Base-by-base conservation (phyloP, 1,140 invertebrate genomes). In the Cydia pomonella region DNA sequence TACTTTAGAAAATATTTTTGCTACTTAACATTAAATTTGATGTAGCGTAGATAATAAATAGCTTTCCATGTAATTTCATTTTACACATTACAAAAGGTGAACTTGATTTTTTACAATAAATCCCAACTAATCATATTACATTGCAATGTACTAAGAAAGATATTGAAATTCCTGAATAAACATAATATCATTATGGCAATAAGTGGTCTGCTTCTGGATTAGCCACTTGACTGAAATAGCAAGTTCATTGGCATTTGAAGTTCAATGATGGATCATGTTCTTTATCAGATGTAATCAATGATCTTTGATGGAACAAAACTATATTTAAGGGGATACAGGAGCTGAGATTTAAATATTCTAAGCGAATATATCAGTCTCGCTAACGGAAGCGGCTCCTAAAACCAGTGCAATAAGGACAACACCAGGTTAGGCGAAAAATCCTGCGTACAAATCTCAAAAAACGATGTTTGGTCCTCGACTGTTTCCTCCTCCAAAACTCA, bases 221-320 rank as follows among this genome's bases (percentile, higher is more conserved):
- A 66, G 16, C 63, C 63, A 66, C 27, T 66, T 66, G 63, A 66
- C 25, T 66, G 63, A 66, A 66, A 66, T 66, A 66, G 27, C 7
- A 10, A n/a, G 63, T 66, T 66, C 63, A 33, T 29, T 66, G 63
- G 63, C 63, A 66, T 25, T 63, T 50, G 16, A 50, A 50, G 47
- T 50, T 50, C 47, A 18, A 50, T 50, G 47, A 16, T 50, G 47
- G 47, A 50, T 18, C n/a, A 50, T 50, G 47, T 50, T 50, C 47
- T 18, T 50, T 50, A 5, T n/a, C 47, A 50, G 47, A 50, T 50
- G 47, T 50, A 50, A 50, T 50, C 47, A n/a, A 50, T 50, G n/a
- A 50, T 50, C 47, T n/a, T 18, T 50, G 47, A 50, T n/a, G 16
- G 18, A 50, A 50, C 47, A 50, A 50, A n/a, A 18, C 47, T 3